Evolutionary conservation across 1,140 invertebrate genomes (phyloP), one percentile per base, ranked within the genome.

Genomic region (Danaus plexippus): DNA sequence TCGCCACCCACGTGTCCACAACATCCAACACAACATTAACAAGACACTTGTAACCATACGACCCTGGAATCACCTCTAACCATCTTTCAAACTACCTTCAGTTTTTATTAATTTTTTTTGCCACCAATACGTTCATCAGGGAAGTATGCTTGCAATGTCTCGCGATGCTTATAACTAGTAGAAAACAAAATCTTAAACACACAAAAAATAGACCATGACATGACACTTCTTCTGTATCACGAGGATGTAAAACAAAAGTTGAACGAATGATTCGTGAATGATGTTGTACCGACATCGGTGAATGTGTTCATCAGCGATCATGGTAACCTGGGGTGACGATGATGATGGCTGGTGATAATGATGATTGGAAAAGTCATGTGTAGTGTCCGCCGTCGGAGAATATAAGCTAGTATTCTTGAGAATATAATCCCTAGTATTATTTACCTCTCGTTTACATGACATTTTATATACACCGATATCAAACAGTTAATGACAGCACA

Each of bases 1-100:
- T 61, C 71, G 50, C 65, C 58, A 61, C 67, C 71, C 69, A 78
- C 76, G 67, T 70, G 73, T 69, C 71, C 70, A 84, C 83, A 84
- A 86, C 83, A 86, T 75, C 77, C 66, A 86, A 84, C 80, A 83
- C 62, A 32, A 32, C 22, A 32, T 67, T 69, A 78, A 64, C 75
- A 68, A 70, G 69, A 53, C 54, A 43, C 18, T 66, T 73, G 69
- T 70, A 67, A 76, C 47, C 79, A 77, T 52, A 72, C 75, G 76
- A 73, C 63, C 61, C 67, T 22, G 7, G 47, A 18, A 47, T 47
- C 54, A 43, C 11, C 1, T 32, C 22, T 32, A 32, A 32, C 22
- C 22, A 32, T 7, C 4, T 6, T 32, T 3, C 5, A 32, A 32
- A 32, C 22, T 32, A 32, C 22, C 22, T 32, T 6, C 22, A 32